Conservation (phyloP, 2,113 vertebrate species). For the Erinaceus europaeus region DNA sequence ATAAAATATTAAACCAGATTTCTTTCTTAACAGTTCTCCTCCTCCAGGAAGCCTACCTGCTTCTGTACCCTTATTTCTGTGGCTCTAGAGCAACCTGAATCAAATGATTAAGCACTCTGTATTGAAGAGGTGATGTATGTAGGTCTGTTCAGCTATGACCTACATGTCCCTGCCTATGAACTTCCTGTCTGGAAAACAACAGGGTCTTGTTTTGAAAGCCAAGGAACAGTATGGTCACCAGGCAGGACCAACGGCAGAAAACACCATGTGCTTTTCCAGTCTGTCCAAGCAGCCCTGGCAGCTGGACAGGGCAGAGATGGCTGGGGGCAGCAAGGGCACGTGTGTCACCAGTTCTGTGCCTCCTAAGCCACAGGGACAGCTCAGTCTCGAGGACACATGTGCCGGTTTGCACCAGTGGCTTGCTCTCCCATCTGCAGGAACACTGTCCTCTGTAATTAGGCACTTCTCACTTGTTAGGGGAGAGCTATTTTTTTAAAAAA, state of each 20-base stretch:
- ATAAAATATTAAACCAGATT: no score
- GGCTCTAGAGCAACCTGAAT: background rate
- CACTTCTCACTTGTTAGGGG: background rate
- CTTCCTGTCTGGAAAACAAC: background rate
- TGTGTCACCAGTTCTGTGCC: slow-evolving; percentile 20
- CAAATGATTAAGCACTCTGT: background rate
- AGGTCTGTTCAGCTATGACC: background rate
- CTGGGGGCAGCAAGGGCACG: background rate
- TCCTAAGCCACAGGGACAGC: slow-evolving; percentile 32
- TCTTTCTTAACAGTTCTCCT: no score
- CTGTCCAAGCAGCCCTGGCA: slow-evolving; percentile 13
- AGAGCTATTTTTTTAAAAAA: background rate
- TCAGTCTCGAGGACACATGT: slow-evolving; percentile 25
- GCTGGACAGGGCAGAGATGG: slow-evolving; percentile 40
- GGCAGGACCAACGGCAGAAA: slow-evolving; percentile 30
- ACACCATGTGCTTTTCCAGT: slow-evolving; percentile 50
- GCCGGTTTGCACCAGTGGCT: background rate
- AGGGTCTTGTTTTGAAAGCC: background rate
- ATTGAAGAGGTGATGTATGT: background rate
- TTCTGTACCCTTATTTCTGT: background rate
- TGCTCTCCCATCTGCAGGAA: background rate
- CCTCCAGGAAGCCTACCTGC: background rate
- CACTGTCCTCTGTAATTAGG: background rate
- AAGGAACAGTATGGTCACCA: background rate
- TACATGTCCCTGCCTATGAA: fast-evolving